These are phyloP conservation scores for Scopus umbretta DNA, from an alignment of 2,113 vertebrate genomes.

Conservation along the genomic window DNA sequence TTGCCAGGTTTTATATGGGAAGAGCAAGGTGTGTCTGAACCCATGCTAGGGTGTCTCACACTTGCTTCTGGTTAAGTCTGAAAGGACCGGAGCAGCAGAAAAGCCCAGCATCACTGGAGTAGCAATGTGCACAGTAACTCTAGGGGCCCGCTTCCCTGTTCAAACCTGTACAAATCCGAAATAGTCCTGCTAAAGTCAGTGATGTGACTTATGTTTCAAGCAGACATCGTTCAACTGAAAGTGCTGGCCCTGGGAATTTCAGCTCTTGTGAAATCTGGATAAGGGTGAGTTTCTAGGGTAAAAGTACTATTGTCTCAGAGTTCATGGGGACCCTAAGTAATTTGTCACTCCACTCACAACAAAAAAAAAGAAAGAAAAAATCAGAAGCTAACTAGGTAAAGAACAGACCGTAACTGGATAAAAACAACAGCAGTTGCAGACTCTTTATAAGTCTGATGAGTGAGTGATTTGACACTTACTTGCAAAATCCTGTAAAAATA, in stretches of 20 bases:
- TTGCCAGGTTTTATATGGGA: background rate
- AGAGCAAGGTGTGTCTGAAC: background rate
- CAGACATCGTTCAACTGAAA: background rate
- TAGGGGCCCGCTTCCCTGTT: fast-evolving
- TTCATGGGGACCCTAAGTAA: fast-evolving
- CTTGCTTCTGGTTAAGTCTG: background rate
- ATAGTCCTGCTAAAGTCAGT: background rate
- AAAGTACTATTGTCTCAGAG: background rate
- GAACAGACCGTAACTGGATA: background rate
- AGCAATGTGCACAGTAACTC: background rate
- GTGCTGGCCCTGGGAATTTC: background rate
- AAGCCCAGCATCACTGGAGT: background rate
- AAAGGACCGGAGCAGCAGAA: background rate
- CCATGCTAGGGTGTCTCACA: background rate
- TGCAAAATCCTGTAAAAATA: background rate
- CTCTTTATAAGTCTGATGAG: background rate
- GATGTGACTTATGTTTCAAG: background rate
- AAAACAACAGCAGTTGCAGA: background rate
- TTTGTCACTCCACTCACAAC: background rate
- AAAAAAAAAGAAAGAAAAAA: background rate
- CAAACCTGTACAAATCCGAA: background rate
- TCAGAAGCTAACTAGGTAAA: background rate
- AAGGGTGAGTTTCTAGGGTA: background rate
- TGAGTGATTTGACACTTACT: background rate
- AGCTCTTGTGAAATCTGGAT: background rate